These are phyloP conservation scores for Thymelicus sylvestris DNA, from an alignment of 2,888 invertebrate genomes.

Conservation along the genomic window DNA sequence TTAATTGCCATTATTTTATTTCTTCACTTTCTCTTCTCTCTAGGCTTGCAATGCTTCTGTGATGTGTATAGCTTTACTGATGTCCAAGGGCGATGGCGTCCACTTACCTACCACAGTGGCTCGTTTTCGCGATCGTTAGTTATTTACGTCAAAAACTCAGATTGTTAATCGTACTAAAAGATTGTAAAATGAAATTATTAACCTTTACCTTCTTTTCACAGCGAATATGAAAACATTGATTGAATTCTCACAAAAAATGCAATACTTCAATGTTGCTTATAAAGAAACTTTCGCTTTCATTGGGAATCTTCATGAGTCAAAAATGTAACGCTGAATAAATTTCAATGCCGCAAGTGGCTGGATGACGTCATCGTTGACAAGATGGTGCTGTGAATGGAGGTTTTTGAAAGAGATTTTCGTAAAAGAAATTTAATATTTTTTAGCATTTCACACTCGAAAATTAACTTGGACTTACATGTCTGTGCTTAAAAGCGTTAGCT, in stretches of 20 bases:
- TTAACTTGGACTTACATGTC: no score
- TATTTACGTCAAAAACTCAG: no score
- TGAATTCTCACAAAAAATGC: slow-evolving; percentile 15
- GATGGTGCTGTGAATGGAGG: slow-evolving; percentile 13
- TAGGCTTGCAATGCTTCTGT: no score
- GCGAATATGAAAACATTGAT: background rate
- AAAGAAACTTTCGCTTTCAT: slow-evolving; percentile 33
- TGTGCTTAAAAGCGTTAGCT: no score
- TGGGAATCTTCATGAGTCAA: slow-evolving; percentile 29
- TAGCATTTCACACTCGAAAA: background rate
- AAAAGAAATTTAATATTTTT: background rate
- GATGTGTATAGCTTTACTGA: no score
- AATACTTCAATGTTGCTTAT: slow-evolving; percentile 19
- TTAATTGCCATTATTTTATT: no score
- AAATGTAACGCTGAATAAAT: slow-evolving; percentile 32
- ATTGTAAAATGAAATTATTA: background rate
- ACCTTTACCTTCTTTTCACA: background rate
- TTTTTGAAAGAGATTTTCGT: slow-evolving; percentile 12
- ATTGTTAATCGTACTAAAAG: no score
- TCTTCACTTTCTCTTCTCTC: no score
- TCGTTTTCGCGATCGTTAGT: no score
- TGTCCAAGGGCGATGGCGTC: no score
- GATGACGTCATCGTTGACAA: slow-evolving; percentile 28
- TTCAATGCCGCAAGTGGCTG: slow-evolving; percentile 28
- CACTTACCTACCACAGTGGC: no score